Evolutionary conservation across 2,113 vertebrate genomes (phyloP), one percentile per base, ranked within the genome.

Genomic region (Proteles cristata): DNA sequence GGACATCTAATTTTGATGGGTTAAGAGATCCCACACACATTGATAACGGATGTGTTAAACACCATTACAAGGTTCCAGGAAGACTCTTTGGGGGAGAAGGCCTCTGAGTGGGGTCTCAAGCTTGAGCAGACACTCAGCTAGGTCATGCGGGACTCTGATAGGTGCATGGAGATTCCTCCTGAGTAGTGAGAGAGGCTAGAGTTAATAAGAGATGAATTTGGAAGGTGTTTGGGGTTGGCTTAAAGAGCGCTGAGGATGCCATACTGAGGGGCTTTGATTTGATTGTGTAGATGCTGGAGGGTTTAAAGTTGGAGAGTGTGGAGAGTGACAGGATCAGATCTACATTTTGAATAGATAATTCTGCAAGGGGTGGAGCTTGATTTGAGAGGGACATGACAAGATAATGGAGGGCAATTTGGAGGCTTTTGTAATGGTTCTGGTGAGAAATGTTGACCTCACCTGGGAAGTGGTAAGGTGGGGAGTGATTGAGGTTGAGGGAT

Each of bases 331-430:
- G 33, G n/a, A 19, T 93, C 85, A 80, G 16, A 12, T 77, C 14
- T 92, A 21, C 66, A 68, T 94, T 68, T 96, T 77, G 26, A 95
- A 83, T 63, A 81, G 48, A 55, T 65, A 35, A 31, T 89, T 73
- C 23, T 83, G 74, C 21, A 81, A 31, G 5, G 19, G 11, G 3
- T 58, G 5, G 77, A 58, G 21, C 50, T 31, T 77, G 69, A 69
- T 39, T 63, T 81, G 81, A 69, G 11, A 19, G 25, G 50, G 17
- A 16, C 12, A 11, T 76, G 19, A 11, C 4, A 45, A 0, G 53
- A 16, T n/a, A 82, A 14, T 21, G 19, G n/a, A 80, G 53, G 69
- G 28, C 3, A 1, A 5, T 74, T 87, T 87, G 3, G 39, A 90
- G 23, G 35, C 8, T 91, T 7, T 81, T 69, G 26, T 86, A 0